These are phyloP conservation scores for Catajapyx aquilonaris DNA, from an alignment of 1,140 invertebrate species.

Conservation along the genomic window DNA sequence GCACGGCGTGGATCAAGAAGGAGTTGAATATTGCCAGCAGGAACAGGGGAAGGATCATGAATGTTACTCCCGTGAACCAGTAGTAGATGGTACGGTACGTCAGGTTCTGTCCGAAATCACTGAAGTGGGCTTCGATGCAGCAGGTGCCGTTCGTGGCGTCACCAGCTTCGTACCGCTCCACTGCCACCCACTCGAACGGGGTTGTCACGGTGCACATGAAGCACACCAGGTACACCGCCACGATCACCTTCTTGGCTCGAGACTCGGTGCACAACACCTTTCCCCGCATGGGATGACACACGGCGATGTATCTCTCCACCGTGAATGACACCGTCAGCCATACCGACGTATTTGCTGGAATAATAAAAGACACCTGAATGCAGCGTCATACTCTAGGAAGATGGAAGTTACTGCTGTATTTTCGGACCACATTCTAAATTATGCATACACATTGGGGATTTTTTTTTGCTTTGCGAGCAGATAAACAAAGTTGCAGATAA, in stretches of 20 bases:
- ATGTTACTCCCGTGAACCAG: constrained; percentile 39
- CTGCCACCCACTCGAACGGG: constrained; percentile 34
- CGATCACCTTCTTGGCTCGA: constrained; percentile 33
- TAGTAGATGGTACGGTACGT: constrained; percentile 39
- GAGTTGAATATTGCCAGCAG: constrained; percentile 48
- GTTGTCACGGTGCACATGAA: constrained; percentile 36
- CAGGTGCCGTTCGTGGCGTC: constrained; percentile 12
- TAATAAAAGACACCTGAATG: no score
- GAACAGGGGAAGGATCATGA: constrained; percentile 40
- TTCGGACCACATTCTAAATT: no score
- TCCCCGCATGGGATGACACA: constrained; percentile 50
- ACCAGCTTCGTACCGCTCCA: constrained; percentile 12
- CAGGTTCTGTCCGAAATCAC: constrained; percentile 24
- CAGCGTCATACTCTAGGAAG: no score
- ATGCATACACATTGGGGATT: no score
- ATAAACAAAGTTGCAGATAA: no score
- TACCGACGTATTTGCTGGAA: constrained; percentile 41
- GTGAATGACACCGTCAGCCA: constrained; percentile 61
- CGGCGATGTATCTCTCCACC: constrained; percentile 52
- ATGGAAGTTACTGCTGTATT: no score
- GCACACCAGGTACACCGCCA: constrained; percentile 36
- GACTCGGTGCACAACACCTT: constrained; percentile 43
- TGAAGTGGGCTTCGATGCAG: constrained; percentile 2
- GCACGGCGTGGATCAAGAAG: constrained; percentile 42
- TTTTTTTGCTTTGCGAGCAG: no score